These are phyloP conservation scores for Rhagologus leucostigma DNA, from an alignment of 2,113 vertebrate species.

Conservation along the genomic window DNA sequence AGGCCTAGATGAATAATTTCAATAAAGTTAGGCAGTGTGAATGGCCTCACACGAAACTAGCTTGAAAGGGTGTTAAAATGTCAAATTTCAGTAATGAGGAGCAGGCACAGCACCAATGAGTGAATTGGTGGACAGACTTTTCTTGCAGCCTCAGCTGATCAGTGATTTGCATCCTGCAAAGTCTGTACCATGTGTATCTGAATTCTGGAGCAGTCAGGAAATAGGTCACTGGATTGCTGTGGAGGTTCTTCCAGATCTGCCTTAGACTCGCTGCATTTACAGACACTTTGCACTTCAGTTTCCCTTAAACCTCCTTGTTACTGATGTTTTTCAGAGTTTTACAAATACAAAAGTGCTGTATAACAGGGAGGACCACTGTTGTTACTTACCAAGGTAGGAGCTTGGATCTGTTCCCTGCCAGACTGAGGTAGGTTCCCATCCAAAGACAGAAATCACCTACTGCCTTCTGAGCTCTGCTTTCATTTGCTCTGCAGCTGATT, in stretches of 20 bases:
- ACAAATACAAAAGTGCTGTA: background rate
- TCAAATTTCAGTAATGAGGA: background rate
- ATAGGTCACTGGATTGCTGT: background rate
- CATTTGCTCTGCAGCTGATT: conserved; percentile 40
- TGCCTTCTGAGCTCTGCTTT: background rate
- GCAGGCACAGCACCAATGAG: background rate
- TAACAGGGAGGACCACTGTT: background rate
- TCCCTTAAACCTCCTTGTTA: background rate
- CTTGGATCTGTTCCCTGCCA: background rate
- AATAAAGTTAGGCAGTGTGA: background rate
- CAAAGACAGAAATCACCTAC: background rate
- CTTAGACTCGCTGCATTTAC: background rate
- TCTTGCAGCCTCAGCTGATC: background rate
- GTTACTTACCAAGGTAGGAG: background rate
- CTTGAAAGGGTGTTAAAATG: background rate
- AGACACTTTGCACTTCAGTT: background rate
- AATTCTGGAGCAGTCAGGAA: background rate
- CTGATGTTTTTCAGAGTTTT: background rate
- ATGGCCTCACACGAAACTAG: background rate
- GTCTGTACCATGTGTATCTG: background rate
- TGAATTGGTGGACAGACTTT: background rate
- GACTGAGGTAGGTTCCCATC: background rate
- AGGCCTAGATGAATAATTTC: background rate
- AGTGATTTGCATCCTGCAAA: background rate
- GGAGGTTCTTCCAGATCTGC: background rate